A percentile compares a stretch with the other conserved stretches of the same genome.
phyloP scores from a whole-genome alignment of 1,140 invertebrate genomes.

The Diabrotica virgifera region DNA sequence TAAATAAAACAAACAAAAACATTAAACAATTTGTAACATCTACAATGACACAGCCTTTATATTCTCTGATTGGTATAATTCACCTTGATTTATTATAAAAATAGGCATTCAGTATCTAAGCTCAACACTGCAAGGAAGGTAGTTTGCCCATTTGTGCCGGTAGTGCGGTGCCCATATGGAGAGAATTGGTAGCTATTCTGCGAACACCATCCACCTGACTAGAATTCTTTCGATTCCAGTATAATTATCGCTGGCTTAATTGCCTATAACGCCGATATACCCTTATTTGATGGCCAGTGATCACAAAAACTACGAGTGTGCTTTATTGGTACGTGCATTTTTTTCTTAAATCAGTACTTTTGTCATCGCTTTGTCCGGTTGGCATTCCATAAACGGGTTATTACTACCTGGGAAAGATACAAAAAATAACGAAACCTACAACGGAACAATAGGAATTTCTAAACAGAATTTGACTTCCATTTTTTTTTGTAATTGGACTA shows the following conservation, averaged over 20 bases:
- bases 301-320: conserved; percentile 16
- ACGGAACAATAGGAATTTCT: too few relatives aligned
- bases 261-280: conserved; percentile 26
- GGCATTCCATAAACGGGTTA: neutral
- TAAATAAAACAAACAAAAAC: conserved; percentile 8
- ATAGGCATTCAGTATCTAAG: conserved; percentile 29
- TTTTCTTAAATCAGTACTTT: conserved; percentile 23
- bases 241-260: conserved; percentile 31
- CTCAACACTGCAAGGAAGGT: conserved; percentile 30
- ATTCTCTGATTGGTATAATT: conserved; percentile 22
- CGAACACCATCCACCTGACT: conserved; percentile 34
- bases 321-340: conserved; percentile 20
- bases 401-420: too few relatives aligned
- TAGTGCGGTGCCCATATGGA: conserved; percentile 26
- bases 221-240: conserved; percentile 31
- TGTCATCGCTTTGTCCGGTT: conserved; percentile 4
- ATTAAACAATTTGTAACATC: conserved; percentile 20
- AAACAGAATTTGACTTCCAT: too few relatives aligned
- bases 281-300: conserved; percentile 21
- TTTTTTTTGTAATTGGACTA: too few relatives aligned
- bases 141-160: conserved; percentile 27
- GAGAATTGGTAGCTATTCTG: conserved; percentile 22
- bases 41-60: conserved; percentile 20
- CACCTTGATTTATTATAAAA: conserved; percentile 32
- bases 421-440: too few relatives aligned